Conservation (phyloP, 2,113 vertebrate species). For the Sinocyclocheilus anophthalmus region DNA sequence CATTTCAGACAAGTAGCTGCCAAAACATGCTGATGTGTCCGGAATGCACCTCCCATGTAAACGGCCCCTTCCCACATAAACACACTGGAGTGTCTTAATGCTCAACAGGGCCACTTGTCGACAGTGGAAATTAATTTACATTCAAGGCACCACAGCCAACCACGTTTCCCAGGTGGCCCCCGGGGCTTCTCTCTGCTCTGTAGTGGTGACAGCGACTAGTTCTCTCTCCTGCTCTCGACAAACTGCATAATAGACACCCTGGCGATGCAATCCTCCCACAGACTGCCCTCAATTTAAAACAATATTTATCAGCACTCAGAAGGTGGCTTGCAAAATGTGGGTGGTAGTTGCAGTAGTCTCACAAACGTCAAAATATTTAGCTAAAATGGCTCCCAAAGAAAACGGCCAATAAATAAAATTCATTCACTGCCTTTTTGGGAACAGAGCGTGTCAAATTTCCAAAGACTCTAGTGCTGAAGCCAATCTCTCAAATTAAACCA, state of each 20-base stretch:
- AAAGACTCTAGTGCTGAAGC: not conserved
- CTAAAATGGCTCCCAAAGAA: not conserved
- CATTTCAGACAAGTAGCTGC: slow-evolving; percentile 32
- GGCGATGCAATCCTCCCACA: slow-evolving; percentile 47
- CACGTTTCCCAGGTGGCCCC: slow-evolving; percentile 47
- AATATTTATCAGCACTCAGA: slow-evolving; percentile 37
- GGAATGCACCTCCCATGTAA: slow-evolving; percentile 20
- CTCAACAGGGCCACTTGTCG: not conserved
- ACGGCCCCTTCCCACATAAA: not conserved
- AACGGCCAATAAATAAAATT: not conserved
- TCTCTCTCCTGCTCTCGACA: slow-evolving; percentile 5
- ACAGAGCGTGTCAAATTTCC: not conserved
- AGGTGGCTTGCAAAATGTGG: slow-evolving; percentile 43
- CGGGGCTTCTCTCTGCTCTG: slow-evolving; percentile 32
- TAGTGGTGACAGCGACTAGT: slow-evolving; percentile 27
- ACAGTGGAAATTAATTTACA: slow-evolving; percentile 22
- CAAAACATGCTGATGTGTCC: slow-evolving; percentile 31
- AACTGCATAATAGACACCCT: slow-evolving; percentile 40
- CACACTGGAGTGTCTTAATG: slow-evolving; percentile 5
- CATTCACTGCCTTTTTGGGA: not conserved
- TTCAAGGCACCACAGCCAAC: slow-evolving; percentile 5
- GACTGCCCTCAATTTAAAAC: slow-evolving; percentile 33
- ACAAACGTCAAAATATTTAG: not conserved
- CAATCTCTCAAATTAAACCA: not conserved
- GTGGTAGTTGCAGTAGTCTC: slow-evolving; percentile 31